A percentile compares a stretch with the other conserved stretches of the same genome.
Conservation (phyloP, 2,797 vertebrate species). For the Tragelaphus oryx region DNA sequence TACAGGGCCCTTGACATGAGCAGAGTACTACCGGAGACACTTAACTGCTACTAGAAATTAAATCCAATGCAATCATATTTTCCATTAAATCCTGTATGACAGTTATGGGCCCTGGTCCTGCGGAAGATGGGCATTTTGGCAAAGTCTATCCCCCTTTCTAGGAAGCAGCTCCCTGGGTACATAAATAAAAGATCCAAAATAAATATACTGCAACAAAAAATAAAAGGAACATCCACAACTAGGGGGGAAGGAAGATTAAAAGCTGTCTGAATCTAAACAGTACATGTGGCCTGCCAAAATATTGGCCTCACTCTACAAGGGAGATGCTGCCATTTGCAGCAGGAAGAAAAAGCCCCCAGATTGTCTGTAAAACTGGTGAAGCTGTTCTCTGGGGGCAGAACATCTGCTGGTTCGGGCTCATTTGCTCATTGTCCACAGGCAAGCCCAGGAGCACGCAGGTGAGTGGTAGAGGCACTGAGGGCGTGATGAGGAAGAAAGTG, state of each 20-base stretch:
- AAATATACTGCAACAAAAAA: conserved; percentile 29
- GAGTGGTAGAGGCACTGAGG: background rate
- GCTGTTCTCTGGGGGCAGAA: background rate
- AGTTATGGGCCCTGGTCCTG: conserved; percentile 21
- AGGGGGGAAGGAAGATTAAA: background rate
- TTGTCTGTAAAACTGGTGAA: background rate
- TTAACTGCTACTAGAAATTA: conserved; percentile 50
- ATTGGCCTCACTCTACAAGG: background rate
- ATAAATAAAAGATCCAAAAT: conserved; percentile 43
- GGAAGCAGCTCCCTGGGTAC: conserved; percentile 19
- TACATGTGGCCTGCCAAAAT: background rate
- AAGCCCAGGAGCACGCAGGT: background rate
- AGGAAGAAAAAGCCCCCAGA: background rate
- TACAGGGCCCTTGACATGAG: background rate
- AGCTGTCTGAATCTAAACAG: background rate
- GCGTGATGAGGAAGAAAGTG: background rate
- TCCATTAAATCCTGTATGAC: conserved; percentile 18
- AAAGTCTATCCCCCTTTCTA: conserved; percentile 29
- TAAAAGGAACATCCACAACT: background rate
- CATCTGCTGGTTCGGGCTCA: background rate
- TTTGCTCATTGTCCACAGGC: background rate
- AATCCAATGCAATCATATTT: conserved; percentile 23
- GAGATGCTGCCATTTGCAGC: background rate
- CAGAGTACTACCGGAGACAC: background rate
- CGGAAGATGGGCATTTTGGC: conserved; percentile 42